A percentile compares a stretch with the other conserved stretches of the same genome.
These are phyloP conservation scores for Polyodon spathula DNA, from an alignment of 2,113 vertebrate species.

Conservation along the genomic window DNA sequence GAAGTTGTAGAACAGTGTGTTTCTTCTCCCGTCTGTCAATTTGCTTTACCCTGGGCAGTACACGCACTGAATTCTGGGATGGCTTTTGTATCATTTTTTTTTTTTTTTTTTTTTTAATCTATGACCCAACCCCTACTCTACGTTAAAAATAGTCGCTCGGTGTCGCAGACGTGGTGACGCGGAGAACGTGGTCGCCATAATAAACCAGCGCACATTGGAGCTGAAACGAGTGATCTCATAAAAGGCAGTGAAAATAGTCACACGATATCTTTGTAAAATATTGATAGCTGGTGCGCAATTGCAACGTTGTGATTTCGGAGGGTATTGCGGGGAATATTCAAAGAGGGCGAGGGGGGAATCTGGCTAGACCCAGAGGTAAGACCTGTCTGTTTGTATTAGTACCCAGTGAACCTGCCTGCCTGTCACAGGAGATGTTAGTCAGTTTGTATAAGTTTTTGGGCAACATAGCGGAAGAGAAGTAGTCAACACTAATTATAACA, in stretches of 20 bases:
- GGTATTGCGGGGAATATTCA: neutral
- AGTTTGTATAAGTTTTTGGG: neutral
- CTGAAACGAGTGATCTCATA: constrained; percentile 8
- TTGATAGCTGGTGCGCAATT: neutral
- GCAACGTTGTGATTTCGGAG: neutral
- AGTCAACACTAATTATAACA: no score
- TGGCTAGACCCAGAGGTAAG: constrained; percentile 42
- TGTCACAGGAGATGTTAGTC: neutral
- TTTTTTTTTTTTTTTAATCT: no score
- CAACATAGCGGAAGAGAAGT: no score
- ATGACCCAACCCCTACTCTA: neutral
- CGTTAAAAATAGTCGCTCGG: constrained; percentile 38
- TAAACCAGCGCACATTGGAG: constrained; percentile 42
- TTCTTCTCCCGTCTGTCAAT: no score
- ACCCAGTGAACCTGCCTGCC: constrained; percentile 19
- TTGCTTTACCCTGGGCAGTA: no score
- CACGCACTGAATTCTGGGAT: no score
- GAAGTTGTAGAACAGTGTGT: no score
- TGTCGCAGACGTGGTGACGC: constrained; percentile 41
- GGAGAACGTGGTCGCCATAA: constrained; percentile 54
- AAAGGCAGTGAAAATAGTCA: constrained; percentile 8
- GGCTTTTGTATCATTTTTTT: no score
- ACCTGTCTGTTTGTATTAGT: constrained; percentile 26
- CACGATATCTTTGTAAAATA: neutral
- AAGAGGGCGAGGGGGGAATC: constrained; percentile 15